These are phyloP conservation scores for Patella pellucida DNA, from an alignment of 2,888 invertebrate species.

Conservation along the genomic window DNA sequence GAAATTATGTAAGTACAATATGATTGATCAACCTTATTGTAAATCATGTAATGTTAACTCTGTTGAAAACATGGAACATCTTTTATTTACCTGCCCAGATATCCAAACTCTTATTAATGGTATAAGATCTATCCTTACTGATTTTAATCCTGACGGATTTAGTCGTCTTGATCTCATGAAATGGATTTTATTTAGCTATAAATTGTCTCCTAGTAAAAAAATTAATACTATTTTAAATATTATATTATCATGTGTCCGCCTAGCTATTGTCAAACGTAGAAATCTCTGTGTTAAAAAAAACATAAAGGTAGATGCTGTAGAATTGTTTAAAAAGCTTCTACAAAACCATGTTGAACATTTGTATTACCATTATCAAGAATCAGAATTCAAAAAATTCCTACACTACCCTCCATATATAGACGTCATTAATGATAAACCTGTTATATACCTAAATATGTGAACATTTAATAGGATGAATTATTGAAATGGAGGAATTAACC, in stretches of 20 bases:
- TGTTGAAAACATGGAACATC: neutral
- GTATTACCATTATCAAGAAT: neutral
- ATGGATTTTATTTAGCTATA: neutral
- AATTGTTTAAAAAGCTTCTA: neutral
- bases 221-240: neutral
- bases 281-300: neutral
- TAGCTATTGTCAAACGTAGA: slow-evolving; percentile 2
- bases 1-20: neutral
- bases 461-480: no score
- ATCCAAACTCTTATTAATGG: neutral
- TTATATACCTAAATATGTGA: neutral
- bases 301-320: neutral
- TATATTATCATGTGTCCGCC: neutral
- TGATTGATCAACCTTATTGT: neutral
- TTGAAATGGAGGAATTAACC: no score
- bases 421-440: neutral
- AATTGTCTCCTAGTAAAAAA: neutral
- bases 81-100: neutral
- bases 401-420: neutral
- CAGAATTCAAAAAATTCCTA: neutral
- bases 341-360: neutral
- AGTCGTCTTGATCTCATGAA: neutral
- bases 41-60: neutral
- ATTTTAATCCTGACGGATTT: neutral
- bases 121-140: neutral